Conservation (phyloP, 2,113 vertebrate genomes). For the Sapayoa aenigma region DNA sequence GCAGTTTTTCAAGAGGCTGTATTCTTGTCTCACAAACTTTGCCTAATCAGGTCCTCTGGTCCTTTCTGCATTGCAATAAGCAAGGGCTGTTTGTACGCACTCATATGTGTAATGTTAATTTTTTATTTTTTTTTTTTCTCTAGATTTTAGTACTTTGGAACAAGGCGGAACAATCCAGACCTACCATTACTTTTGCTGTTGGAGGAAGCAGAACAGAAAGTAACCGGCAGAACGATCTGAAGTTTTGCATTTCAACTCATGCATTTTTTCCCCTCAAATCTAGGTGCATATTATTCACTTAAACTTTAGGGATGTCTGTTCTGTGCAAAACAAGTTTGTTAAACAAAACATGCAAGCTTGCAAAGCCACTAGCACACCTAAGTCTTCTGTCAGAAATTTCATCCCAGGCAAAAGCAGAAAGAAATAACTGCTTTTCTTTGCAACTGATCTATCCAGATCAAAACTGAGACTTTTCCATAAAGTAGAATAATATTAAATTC, state of each 20-base stretch:
- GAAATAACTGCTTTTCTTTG: background rate
- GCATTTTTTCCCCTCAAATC: background rate
- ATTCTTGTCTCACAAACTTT: background rate
- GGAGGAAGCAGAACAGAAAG: background rate
- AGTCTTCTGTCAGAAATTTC: background rate
- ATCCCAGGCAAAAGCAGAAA: background rate
- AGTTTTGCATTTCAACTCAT: background rate
- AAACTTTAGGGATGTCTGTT: background rate
- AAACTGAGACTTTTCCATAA: background rate
- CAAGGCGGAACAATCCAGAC: background rate
- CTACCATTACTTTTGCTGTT: background rate
- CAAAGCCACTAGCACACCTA: background rate
- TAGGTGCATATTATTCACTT: background rate
- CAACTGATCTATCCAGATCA: background rate
- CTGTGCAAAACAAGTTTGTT: background rate
- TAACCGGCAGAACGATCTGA: background rate
- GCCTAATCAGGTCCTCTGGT: background rate
- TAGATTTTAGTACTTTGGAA: background rate
- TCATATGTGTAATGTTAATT: fast-evolving
- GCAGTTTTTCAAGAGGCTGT: background rate
- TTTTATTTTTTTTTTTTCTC: background rate
- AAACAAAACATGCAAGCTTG: background rate
- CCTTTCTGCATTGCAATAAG: background rate
- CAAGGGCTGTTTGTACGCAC: background rate
- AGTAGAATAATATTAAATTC: background rate